Evolutionary conservation across 1,140 invertebrate genomes (phyloP).

Genomic region (Rhopalosiphum maidis): DNA sequence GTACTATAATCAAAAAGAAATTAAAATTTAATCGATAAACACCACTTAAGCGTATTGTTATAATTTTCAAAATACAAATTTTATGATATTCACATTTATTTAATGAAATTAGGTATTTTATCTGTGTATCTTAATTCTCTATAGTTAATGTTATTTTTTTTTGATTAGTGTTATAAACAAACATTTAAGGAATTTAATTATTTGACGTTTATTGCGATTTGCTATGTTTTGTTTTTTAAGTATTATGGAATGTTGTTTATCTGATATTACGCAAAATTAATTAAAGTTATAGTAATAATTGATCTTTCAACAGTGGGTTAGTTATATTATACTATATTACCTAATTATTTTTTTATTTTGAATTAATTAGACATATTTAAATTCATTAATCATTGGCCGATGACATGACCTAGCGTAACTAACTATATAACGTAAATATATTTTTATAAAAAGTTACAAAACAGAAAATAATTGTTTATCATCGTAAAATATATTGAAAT

Average conservation of each 20-base stretch:
- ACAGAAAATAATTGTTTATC: neutral
- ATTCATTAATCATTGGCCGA: neutral
- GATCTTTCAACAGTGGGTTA: neutral
- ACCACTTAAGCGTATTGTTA: neutral
- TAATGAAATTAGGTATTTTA: neutral
- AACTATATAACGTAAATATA: neutral
- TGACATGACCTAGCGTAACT: neutral
- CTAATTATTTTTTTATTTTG: neutral
- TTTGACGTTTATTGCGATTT: neutral
- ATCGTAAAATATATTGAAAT: neutral
- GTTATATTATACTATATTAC: neutral
- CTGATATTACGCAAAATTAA: neutral
- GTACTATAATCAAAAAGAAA: neutral
- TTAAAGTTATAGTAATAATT: neutral
- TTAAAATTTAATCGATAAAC: neutral
- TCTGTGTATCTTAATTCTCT: neutral
- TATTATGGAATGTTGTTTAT: neutral
- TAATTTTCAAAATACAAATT: neutral
- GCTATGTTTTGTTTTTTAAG: neutral
- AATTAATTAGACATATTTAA: neutral
- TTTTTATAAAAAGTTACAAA: neutral
- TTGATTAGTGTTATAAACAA: neutral
- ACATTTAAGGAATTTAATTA: neutral
- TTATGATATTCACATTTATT: neutral
- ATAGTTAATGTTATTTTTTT: neutral